Evolutionary conservation across 2,888 invertebrate genomes (phyloP).

Genomic region (Spisula solida): DNA sequence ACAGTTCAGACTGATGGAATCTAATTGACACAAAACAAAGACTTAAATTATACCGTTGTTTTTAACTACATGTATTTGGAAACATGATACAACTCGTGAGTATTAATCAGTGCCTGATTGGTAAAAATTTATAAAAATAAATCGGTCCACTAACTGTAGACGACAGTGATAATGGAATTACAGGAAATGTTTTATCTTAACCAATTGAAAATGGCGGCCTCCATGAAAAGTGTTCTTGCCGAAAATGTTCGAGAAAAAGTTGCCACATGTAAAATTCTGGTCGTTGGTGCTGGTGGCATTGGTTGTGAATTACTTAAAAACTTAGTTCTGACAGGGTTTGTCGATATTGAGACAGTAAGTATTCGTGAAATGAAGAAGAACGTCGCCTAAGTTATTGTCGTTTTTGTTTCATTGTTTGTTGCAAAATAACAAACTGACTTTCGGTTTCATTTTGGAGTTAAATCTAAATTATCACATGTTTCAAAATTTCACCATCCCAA

Average conservation of each 20-base stretch:
- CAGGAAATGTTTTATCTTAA: neutral
- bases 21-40: no score
- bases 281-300: slow-evolving; percentile 98
- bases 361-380: neutral
- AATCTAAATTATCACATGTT: neutral
- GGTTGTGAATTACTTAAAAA: slow-evolving; percentile 99
- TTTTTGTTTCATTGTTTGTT: no score
- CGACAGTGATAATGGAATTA: neutral
- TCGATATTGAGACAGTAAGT: slow-evolving; percentile 95
- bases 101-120: no score
- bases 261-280: slow-evolving; percentile 84
- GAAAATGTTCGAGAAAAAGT: slow-evolving; percentile 81
- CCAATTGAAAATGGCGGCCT: slow-evolving; percentile 83
- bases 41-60: no score
- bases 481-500: neutral
- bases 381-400: no score
- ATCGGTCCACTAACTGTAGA: neutral
- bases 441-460: neutral
- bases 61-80: no score
- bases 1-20: no score
- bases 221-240: slow-evolving; percentile 81
- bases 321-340: slow-evolving; percentile 97
- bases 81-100: no score
- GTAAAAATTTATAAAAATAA: no score
- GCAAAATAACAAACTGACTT: neutral